Percentiles rank a stretch among this genome's conserved stretches.
Evolutionary conservation across 2,797 vertebrate genomes (phyloP).

Genomic region (Bovichtus variegatus): DNA sequence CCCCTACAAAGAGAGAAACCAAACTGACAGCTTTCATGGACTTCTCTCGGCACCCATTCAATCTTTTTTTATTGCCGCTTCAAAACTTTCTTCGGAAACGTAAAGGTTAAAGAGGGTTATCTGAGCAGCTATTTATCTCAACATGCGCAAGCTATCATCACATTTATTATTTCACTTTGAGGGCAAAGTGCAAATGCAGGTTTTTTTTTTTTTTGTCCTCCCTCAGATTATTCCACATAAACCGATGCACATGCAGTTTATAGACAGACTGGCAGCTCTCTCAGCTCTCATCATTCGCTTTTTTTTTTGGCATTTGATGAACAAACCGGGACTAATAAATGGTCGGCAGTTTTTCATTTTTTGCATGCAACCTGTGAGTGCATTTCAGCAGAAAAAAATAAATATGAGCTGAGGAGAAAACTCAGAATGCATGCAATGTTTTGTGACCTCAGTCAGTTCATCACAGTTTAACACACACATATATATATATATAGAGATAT

Average conservation of each 20-base stretch:
- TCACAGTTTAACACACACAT: too few relatives aligned
- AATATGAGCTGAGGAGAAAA: background rate
- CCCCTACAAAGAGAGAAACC: background rate
- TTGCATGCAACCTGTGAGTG: background rate
- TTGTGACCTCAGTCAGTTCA: background rate
- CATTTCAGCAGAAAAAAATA: background rate
- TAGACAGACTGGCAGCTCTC: slow-evolving; percentile 19
- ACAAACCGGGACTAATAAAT: slow-evolving; percentile 7
- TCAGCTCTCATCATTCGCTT: background rate
- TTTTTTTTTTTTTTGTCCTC: slow-evolving; percentile 42
- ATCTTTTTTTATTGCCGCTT: background rate
- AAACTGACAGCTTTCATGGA: background rate
- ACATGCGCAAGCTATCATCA: slow-evolving; percentile 19
- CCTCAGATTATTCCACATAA: slow-evolving; percentile 33
- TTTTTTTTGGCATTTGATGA: slow-evolving; percentile 38
- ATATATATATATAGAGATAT: too few relatives aligned
- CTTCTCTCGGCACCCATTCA: slow-evolving; percentile 3
- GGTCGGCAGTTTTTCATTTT: background rate
- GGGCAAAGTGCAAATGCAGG: slow-evolving; percentile 47
- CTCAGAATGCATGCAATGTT: background rate
- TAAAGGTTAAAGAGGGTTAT: slow-evolving; percentile 32
- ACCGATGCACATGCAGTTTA: slow-evolving; percentile 41
- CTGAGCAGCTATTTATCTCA: slow-evolving; percentile 30
- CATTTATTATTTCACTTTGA: slow-evolving; percentile 40
- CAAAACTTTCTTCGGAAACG: slow-evolving; percentile 6